Base-by-base conservation (phyloP, 2,888 invertebrate genomes). In the Pycnomerus fuliginosus region DNA sequence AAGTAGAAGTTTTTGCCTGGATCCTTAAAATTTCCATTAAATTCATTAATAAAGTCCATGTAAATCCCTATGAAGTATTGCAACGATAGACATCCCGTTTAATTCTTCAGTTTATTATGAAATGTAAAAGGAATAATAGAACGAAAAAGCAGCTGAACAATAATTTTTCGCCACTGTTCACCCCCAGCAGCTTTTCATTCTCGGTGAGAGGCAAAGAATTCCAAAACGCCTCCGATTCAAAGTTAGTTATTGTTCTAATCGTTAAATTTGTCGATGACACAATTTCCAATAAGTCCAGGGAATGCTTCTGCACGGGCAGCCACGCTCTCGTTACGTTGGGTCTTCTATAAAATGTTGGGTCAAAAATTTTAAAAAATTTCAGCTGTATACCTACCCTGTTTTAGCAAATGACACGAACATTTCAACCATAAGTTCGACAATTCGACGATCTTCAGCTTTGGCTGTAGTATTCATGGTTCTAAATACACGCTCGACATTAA, bases 301-400 rank as follows among this genome's bases (percentile, higher is more conserved):
- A 1, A 16, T 28, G 13, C 17, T 29, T 11, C 2, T 24, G 15
- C 10, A 42, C 16, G 14, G 22, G 23, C 13, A 23, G 16, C 81
- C 81, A 82, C n/a, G 69, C 61, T 2, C 44, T 15, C 5, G 44
- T 36, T 7, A 48, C 38, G 16, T 45, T 35, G 8, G 51, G 48
- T 40, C 41, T 30, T n/a, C 54, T 52, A 17, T 8, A 45, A 42
- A 15, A 25, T 14, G n/a, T 8, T 29, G 25, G 16, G 3, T 12
- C 2, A 31, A 13, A 16, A 11, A 8, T 16, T 12, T 22, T n/a
- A 12, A 14, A 10, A 16, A 30, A n/a, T 10, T 14, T 35, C 12
- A n/a, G n/a, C n/a, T n/a, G n/a, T 16, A 34, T 13, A 52, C 57
- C 70, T 70, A 83, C 83, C 80, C 79, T 12, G 77, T 74, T 12